Evolutionary conservation across 1,140 invertebrate genomes (phyloP).

Genomic region (Rhynchophorus ferrugineus): DNA sequence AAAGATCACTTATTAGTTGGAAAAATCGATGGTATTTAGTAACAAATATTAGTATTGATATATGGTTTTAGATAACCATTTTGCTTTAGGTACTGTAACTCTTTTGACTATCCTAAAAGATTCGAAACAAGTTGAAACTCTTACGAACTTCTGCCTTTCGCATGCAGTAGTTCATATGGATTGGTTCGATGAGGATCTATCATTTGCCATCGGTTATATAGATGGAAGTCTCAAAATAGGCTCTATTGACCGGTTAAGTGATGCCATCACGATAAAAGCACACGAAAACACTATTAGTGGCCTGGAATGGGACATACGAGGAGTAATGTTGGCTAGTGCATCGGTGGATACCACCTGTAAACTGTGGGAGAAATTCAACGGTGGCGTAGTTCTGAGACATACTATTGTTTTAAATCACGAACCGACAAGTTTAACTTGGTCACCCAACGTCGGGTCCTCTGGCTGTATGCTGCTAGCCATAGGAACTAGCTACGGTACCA

Average conservation of each 20-base stretch:
- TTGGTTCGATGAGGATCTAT: slow-evolving; percentile 49
- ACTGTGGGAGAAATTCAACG: slow-evolving; percentile 44
- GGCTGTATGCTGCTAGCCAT: slow-evolving; percentile 42
- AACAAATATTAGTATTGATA: background rate
- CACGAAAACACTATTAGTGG: slow-evolving; percentile 42
- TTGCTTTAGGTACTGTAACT: slow-evolving; percentile 28
- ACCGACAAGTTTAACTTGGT: slow-evolving; percentile 44
- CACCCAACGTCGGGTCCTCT: slow-evolving; percentile 40
- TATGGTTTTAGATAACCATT: background rate
- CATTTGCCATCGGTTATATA: slow-evolving; percentile 49
- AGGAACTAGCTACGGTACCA: slow-evolving; percentile 45
- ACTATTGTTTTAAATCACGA: slow-evolving; percentile 40
- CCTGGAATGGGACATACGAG: slow-evolving; percentile 47
- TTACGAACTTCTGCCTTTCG: slow-evolving; percentile 42
- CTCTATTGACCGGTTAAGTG: slow-evolving; percentile 35
- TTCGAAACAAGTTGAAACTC: slow-evolving; percentile 37
- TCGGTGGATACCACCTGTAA: slow-evolving; percentile 42
- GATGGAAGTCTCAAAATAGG: slow-evolving; percentile 52
- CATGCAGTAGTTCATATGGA: slow-evolving; percentile 48
- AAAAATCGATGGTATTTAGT: slow-evolving; percentile 44
- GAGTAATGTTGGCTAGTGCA: slow-evolving; percentile 38
- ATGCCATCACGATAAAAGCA: slow-evolving; percentile 42
- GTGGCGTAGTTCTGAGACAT: slow-evolving; percentile 37
- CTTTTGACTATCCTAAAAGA: slow-evolving; percentile 34
- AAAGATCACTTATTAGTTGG: slow-evolving; percentile 48